A percentile compares a stretch with the other conserved stretches of the same genome.
phyloP scores from a whole-genome alignment of 2,888 invertebrate species.

The Lithophane ornitopus region DNA sequence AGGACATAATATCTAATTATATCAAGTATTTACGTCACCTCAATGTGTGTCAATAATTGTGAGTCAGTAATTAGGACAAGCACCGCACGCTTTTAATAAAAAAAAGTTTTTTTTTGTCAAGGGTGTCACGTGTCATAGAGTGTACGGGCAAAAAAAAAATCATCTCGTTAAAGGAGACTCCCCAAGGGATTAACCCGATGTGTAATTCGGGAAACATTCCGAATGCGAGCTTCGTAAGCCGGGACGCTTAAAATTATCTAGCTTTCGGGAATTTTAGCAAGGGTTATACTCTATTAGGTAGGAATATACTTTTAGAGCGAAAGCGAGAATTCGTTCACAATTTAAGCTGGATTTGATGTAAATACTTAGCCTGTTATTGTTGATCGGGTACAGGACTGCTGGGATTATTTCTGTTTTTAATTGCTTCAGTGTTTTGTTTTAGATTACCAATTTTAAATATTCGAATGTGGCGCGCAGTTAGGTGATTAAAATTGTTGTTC shows the following conservation, averaged over 20 bases:
- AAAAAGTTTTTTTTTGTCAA: constrained; percentile 47
- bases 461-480: constrained; percentile 9
- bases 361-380: constrained; percentile 46
- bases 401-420: constrained; percentile 5
- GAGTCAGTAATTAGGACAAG: constrained; percentile 13
- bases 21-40: not conserved
- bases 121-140: constrained; percentile 56
- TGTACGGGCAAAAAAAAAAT: constrained; percentile 59
- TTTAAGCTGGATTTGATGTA: constrained; percentile 45
- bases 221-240: constrained; percentile 62
- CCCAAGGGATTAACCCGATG: constrained; percentile 63
- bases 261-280: constrained; percentile 58
- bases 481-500: constrained; percentile 27
- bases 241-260: constrained; percentile 68
- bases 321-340: constrained; percentile 35
- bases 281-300: constrained; percentile 40
- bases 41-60: constrained; percentile 24
- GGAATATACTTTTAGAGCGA: constrained; percentile 43
- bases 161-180: constrained; percentile 59
- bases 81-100: constrained; percentile 38
- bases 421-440: constrained; percentile 4
- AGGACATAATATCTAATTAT: not conserved
- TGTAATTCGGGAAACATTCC: constrained; percentile 65
- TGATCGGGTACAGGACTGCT: constrained; percentile 11
- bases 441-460: not conserved